phyloP scores from a whole-genome alignment of 2,113 vertebrate species.

The Rostratula benghalensis region DNA sequence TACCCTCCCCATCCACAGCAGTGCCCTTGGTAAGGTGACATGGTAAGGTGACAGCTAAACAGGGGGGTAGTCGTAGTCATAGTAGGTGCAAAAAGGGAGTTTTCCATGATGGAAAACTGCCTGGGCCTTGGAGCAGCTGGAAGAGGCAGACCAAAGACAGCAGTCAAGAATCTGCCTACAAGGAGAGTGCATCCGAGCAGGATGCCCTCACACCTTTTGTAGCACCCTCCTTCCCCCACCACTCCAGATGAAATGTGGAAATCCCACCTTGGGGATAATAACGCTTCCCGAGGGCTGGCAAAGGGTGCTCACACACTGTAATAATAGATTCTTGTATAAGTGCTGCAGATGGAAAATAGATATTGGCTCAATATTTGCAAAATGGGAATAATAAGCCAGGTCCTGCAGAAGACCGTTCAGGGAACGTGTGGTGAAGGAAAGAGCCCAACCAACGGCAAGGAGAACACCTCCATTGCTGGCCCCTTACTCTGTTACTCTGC shows the following conservation, averaged over 20 bases:
- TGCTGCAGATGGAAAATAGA: constrained; percentile 9
- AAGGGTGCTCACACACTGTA: background rate
- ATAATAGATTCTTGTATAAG: background rate
- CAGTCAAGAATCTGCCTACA: background rate
- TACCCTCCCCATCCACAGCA: background rate
- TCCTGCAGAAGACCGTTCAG: background rate
- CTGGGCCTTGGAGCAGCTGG: background rate
- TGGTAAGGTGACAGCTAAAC: background rate
- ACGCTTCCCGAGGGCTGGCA: background rate
- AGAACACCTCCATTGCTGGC: background rate
- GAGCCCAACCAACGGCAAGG: background rate
- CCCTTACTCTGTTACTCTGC: background rate
- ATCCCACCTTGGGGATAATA: background rate
- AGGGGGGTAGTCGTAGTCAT: background rate
- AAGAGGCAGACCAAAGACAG: background rate
- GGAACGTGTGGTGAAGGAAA: background rate
- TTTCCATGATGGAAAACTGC: background rate
- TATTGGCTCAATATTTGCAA: constrained; percentile 1
- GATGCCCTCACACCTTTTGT: background rate
- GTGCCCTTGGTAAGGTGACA: background rate
- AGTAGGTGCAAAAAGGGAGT: background rate
- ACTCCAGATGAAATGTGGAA: background rate
- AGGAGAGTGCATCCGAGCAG: background rate
- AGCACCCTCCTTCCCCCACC: background rate
- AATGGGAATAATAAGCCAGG: background rate